Percentiles rank a stretch among this genome's conserved stretches.
Conservation (phyloP, 2,888 invertebrate genomes). For the Quadroppia sp. region DNA sequence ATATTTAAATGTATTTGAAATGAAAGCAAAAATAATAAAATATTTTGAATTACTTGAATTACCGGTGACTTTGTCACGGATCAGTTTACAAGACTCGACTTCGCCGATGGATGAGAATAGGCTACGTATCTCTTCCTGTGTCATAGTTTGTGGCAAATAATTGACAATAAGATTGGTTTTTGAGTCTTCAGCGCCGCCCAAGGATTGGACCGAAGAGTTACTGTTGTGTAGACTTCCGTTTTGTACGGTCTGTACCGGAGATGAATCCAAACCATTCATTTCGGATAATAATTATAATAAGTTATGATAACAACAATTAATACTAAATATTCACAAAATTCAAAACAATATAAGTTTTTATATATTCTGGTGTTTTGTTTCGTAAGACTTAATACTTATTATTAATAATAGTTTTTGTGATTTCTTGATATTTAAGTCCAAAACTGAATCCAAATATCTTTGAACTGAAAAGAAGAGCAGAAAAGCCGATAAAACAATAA, state of each 20-base stretch:
- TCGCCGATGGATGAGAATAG: slow-evolving; percentile 98
- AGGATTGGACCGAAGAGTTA: slow-evolving; percentile 43
- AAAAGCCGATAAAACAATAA: slow-evolving; percentile 25
- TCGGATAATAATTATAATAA: background rate
- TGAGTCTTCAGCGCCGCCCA: slow-evolving; percentile 69
- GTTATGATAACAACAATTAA: background rate
- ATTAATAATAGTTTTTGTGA: background rate
- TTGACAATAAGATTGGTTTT: slow-evolving; percentile 99
- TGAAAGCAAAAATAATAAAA: background rate
- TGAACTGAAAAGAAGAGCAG: slow-evolving; percentile 27
- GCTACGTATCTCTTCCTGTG: slow-evolving; percentile 96
- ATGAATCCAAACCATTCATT: slow-evolving; percentile 39
- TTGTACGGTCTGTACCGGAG: slow-evolving; percentile 38
- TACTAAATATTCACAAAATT: slow-evolving; percentile 8
- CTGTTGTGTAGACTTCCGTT: slow-evolving; percentile 41
- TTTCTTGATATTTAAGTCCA: background rate
- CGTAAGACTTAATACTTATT: background rate
- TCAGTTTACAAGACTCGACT: slow-evolving; percentile 98
- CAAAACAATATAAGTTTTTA: background rate
- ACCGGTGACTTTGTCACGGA: slow-evolving; percentile 89
- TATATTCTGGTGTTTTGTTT: background rate
- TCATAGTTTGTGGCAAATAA: slow-evolving; percentile 99
- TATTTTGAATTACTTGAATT: slow-evolving; percentile 29
- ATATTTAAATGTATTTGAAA: background rate
- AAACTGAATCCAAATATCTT: slow-evolving; percentile 10